Evolutionary conservation across 2,113 vertebrate genomes (phyloP), one percentile per base, ranked within the genome.

Genomic region (Chamaea fasciata): DNA sequence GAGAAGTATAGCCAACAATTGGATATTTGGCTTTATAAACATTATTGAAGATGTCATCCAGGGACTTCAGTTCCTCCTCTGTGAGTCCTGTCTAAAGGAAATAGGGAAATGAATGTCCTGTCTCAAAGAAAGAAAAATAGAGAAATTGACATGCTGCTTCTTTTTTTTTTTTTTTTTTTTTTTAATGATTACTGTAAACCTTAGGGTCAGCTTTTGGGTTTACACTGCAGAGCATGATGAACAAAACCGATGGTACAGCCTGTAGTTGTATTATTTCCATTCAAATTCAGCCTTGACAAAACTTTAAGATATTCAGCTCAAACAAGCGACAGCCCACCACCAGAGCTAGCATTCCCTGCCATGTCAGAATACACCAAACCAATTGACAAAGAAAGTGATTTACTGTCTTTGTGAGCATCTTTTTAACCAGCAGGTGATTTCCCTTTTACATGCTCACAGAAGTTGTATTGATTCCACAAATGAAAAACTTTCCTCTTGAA

Each of bases 11-110:
- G 78, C 99, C 99, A 26, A 99, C 98, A 17, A 99, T 99, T 46
- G 99, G 99, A 31, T 99, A 99, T 75, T 99, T 99, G 68, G 97
- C 95, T 97, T 99, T 99, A 97, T 99, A 99, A 10, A 99, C 99
- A 31, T 95, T 98, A 93, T 98, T 98, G 96, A 99, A 99, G 46
- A 99, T 83, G 3, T 98, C 97, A 4, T 99, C 99, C 94, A 99
- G 97, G 71, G 99, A 98, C 67, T 98, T 73, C 69, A 99, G 96
- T 92, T 99, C 97, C 39, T 99, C 98, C 30, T 98, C 98, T 0
- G 98, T 98, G 60, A 99, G 99, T 53, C 98, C 99, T 6, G 97
- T 97, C 99, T 99, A 83, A 87, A 89, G 8, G 17, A 94, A 93
- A 91, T 4, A 90, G 2, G 19, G 47, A 84, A 78, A 67, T 78